A percentile compares a stretch with the other conserved stretches of the same genome.
Evolutionary conservation across 1,140 invertebrate genomes (phyloP).

Genomic region (Bombus soroeensis): DNA sequence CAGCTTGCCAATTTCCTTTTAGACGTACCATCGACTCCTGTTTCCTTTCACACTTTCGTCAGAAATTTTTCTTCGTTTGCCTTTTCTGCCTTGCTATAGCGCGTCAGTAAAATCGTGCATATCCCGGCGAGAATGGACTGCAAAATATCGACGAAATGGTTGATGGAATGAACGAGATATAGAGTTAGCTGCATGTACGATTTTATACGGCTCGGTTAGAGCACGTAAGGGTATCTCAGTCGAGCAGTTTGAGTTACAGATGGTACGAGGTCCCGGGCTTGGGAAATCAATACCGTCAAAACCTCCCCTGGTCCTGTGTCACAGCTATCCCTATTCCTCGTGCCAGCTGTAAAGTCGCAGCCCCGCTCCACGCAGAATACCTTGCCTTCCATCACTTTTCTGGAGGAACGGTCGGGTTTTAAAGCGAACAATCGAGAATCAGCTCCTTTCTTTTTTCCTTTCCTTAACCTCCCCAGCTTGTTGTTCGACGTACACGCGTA

Average conservation of each 20-base stretch:
- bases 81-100: too few species aligned
- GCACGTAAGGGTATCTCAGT: slow-evolving; percentile 40
- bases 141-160: background rate
- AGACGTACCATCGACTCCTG: background rate
- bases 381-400: background rate
- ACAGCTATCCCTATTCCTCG: slow-evolving; percentile 51
- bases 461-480: too few species aligned
- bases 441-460: too few species aligned
- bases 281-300: slow-evolving; percentile 76
- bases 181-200: slow-evolving; percentile 1
- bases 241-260: slow-evolving; percentile 68
- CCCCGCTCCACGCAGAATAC: background rate
- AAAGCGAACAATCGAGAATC: too few species aligned
- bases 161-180: background rate
- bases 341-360: slow-evolving; percentile 38
- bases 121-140: fast-evolving
- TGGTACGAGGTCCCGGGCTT: slow-evolving; percentile 67
- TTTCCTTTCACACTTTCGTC: too few species aligned
- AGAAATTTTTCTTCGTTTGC: background rate
- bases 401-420: background rate
- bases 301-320: slow-evolving; percentile 65
- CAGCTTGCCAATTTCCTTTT: background rate
- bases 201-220: slow-evolving; percentile 31
- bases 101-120: background rate
- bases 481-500: too few species aligned